Percentiles rank a stretch among this genome's conserved stretches.
Conservation (phyloP, 2,113 vertebrate species). For the Odocoileus virginianus region DNA sequence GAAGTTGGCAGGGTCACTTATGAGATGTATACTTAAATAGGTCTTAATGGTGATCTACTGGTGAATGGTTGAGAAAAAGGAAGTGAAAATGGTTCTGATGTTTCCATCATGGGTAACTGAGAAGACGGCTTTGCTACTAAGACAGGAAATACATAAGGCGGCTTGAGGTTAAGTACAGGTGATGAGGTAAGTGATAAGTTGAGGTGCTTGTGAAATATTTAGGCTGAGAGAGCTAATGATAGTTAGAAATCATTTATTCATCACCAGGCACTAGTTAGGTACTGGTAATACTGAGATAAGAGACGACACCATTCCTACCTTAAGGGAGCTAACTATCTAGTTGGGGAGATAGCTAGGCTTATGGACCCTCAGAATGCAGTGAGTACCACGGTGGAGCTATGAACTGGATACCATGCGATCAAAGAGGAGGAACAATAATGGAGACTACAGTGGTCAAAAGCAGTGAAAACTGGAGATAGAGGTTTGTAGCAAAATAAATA, state of each 20-base stretch:
- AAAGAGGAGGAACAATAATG: not conserved
- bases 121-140: not conserved
- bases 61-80: not conserved
- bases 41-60: not conserved
- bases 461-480: not conserved
- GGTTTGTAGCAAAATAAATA: not conserved
- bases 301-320: not conserved
- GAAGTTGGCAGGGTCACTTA: not conserved
- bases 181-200: not conserved
- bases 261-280: not conserved
- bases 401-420: not conserved
- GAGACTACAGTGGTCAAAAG: not conserved
- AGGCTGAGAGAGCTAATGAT: not conserved
- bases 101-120: not conserved
- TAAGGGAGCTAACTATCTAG: not conserved
- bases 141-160: not conserved
- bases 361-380: not conserved
- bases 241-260: not conserved
- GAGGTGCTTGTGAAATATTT: not conserved
- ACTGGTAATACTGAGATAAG: not conserved
- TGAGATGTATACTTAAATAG: not conserved
- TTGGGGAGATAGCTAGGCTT: not conserved
- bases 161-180: not conserved
- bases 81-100: not conserved
- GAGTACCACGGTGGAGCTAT: not conserved